Evolutionary conservation across 1,140 invertebrate species (phyloP).

Genomic region (Saxidomus purpurata): DNA sequence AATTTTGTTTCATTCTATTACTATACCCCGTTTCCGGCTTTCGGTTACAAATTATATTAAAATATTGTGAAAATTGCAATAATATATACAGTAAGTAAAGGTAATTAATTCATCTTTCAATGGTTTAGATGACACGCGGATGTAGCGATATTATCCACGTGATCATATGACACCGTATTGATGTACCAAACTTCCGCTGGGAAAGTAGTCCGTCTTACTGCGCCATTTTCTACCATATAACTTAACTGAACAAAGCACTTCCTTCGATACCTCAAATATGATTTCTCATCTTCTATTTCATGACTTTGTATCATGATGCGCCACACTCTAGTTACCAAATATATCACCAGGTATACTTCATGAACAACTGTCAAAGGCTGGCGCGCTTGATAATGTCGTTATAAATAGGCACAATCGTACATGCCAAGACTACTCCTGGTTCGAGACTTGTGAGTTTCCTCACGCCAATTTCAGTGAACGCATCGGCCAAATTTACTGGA

Average conservation of each 20-base stretch:
- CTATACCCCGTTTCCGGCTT: background rate
- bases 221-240: background rate
- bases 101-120: slow-evolving; percentile 11
- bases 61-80: background rate
- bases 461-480: no score
- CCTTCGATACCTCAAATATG: background rate
- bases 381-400: no score
- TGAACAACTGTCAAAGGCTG: no score
- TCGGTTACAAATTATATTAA: background rate
- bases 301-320: background rate
- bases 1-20: background rate
- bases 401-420: no score
- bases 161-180: background rate
- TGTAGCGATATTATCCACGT: background rate
- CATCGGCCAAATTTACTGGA: no score
- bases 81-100: slow-evolving; percentile 4
- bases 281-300: background rate
- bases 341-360: no score
- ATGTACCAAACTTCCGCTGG: background rate
- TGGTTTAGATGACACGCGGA: slow-evolving; percentile 14
- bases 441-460: no score
- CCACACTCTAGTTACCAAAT: no score
- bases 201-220: slow-evolving; percentile 7
- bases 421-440: no score
- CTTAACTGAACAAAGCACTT: background rate